Evolutionary conservation across 2,113 vertebrate genomes (phyloP).

Genomic region (Proteles cristata): DNA sequence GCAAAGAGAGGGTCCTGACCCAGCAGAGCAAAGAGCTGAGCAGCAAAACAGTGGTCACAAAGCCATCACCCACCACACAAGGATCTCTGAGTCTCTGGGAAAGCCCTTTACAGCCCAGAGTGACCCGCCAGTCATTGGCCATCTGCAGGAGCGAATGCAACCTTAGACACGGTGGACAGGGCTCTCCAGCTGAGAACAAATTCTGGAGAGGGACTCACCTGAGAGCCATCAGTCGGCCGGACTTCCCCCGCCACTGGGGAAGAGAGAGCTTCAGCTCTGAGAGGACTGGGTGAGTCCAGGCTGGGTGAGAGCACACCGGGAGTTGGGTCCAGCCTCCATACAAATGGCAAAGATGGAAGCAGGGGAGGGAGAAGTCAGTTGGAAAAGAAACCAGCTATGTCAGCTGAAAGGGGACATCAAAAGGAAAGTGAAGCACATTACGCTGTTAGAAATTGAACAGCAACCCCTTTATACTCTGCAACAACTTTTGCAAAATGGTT

Average conservation of each 20-base stretch:
- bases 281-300: no score
- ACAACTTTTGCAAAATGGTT: slow-evolving; percentile 84
- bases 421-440: slow-evolving; percentile 72
- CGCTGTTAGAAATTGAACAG: slow-evolving; percentile 72
- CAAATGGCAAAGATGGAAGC: neutral
- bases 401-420: slow-evolving; percentile 68
- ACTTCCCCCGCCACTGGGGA: neutral
- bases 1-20: neutral
- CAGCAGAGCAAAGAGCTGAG: neutral
- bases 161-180: neutral
- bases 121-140: neutral
- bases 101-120: neutral
- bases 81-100: neutral
- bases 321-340: no score
- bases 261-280: neutral
- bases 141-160: neutral
- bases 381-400: slow-evolving; percentile 57
- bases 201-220: neutral
- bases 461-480: slow-evolving; percentile 70
- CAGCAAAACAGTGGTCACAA: fast-evolving
- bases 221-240: neutral
- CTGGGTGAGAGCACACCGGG: no score
- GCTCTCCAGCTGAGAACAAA: neutral
- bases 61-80: neutral
- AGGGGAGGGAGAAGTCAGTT: neutral